Evolutionary conservation across 2,888 invertebrate genomes (phyloP).

Genomic region (Bimastos eiseni): DNA sequence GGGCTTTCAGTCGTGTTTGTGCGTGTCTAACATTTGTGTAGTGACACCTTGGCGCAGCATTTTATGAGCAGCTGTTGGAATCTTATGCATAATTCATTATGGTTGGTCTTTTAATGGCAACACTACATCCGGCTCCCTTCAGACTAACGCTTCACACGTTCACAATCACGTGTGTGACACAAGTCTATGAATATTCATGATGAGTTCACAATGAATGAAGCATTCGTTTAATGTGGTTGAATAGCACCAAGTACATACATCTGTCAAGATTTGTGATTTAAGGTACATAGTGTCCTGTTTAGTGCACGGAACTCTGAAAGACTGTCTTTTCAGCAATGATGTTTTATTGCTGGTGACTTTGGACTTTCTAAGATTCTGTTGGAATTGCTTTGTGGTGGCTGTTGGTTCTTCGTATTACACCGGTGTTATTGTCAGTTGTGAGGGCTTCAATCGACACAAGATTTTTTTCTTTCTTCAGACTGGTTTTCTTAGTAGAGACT

Average conservation of each 20-base stretch:
- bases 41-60: not conserved
- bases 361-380: not conserved
- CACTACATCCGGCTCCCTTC: not conserved
- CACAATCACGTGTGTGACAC: not conserved
- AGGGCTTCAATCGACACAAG: not conserved
- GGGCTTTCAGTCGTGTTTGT: not conserved
- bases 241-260: not conserved
- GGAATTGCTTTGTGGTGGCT: no score
- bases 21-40: not conserved
- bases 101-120: not conserved
- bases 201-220: not conserved
- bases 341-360: not conserved
- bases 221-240: not conserved
- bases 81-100: not conserved
- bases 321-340: not conserved
- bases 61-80: not conserved
- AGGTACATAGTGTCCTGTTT: not conserved
- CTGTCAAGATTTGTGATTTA: not conserved
- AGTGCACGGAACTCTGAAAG: not conserved
- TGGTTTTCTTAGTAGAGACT: not conserved
- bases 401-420: no score
- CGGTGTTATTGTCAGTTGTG: not conserved
- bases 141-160: not conserved
- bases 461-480: not conserved
- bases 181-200: not conserved